Base-by-base conservation (phyloP, 2,113 vertebrate genomes). In the Stomatorhinus ivindoensis region DNA sequence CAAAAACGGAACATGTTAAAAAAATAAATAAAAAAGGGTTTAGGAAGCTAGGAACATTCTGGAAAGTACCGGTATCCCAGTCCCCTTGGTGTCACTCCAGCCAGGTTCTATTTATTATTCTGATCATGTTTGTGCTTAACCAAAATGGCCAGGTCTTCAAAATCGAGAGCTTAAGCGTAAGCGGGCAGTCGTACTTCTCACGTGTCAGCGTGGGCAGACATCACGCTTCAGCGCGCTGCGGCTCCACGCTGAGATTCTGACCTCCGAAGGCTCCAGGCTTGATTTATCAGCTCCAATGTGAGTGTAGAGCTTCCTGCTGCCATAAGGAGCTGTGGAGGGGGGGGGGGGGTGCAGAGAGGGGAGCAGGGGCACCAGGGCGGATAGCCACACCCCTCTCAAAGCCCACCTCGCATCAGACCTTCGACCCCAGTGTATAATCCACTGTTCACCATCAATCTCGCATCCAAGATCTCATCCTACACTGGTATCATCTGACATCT, bases 211-310 rank as follows among this genome's bases (percentile, higher is more conserved):
- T 31, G 46, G 31, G 4, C 10, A 3, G 39, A 35, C 73, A 7
- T 39, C 4, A 15, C 0, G 80, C 7, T 19, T 83, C 39, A 47
- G 21, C 39, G 47, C 1, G 1, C 39, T 51, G 85, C 48, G 4
- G 92, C 89, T 90, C 87, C 58, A 92, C 91, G 92, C 92, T 90
- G 92, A 90, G 46, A 3, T 82, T 90, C 92, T 92, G 92, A 94
- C 93, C 94, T 93, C 92, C 90, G 89, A 89, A 73, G 90, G 90
- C 91, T 10, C 89, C 92, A 91, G 92, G 5, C 91, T 93, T 17
- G 95, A 96, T 96, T 95, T 95, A 96, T 95, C 94, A 94, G 92
- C 92, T 90, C 91, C 93, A 91, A 91, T 93, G 92, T 89, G 91
- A 93, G 90, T 92, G 91, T 89, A 91, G 86, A 80, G 89, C 92